Conservation (phyloP, 2,113 vertebrate species). For the Polypterus bichir region DNA sequence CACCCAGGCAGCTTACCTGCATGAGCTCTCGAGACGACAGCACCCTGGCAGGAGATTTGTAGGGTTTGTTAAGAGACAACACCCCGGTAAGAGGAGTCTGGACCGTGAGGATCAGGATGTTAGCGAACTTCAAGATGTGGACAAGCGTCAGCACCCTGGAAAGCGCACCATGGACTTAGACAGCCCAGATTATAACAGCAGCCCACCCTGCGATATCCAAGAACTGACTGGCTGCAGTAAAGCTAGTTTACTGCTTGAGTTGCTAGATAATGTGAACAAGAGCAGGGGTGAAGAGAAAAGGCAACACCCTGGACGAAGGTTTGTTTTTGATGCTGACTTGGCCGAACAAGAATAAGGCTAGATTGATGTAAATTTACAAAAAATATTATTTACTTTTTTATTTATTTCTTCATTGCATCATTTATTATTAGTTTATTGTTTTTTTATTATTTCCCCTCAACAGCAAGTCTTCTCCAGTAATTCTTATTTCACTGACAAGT, state of each 20-base stretch:
- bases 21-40: conserved; percentile 61
- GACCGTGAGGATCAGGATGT: conserved; percentile 33
- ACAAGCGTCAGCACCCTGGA: conserved; percentile 71
- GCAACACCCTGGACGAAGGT: conserved; percentile 71
- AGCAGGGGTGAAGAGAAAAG: conserved; percentile 58
- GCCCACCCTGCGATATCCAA: conserved; percentile 47
- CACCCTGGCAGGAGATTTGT: conserved; percentile 64
- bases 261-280: conserved; percentile 53
- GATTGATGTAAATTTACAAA: no score
- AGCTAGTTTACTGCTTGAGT: conserved; percentile 55
- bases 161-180: conserved; percentile 54
- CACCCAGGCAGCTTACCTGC: conserved; percentile 25
- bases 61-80: conserved; percentile 48
- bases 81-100: conserved; percentile 46
- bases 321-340: conserved; percentile 40
- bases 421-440: no score
- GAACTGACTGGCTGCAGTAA: conserved; percentile 50
- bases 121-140: conserved; percentile 30
- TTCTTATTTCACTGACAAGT: no score
- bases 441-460: no score
- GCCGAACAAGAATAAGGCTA: conserved; percentile 43
- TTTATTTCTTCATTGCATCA: no score
- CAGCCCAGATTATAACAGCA: conserved; percentile 35
- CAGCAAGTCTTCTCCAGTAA: no score
- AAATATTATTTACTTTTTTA: no score